Evolutionary conservation across 2,113 vertebrate species (phyloP), one percentile per base, ranked within the genome.

Genomic region (Beaufortia kweichowensis): DNA sequence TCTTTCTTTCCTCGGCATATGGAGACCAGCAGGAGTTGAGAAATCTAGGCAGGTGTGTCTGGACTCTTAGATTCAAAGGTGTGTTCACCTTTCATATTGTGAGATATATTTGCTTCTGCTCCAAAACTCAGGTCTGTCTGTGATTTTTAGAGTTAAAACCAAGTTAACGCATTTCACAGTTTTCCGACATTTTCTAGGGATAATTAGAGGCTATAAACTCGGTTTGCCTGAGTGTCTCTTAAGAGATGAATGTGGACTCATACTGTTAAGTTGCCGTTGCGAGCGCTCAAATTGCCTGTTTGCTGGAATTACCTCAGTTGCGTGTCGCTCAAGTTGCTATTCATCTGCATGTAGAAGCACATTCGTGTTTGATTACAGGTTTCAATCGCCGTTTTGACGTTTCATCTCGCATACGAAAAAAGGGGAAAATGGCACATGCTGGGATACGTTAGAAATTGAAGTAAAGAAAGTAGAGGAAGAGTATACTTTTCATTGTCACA

Each of bases 331-430:
- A 64, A 55, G 78, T 75, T 68, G 57, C n/a, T 67, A 63, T 69
- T 85, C 81, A 76, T 72, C 76, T 76, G 60, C 48, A 46, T 73
- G 46, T 55, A 65, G 77, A 82, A 83, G 59, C 60, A 75, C 82
- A 74, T 84, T 74, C 60, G 66, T 35, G 70, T 78, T 65, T 77
- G 79, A 87, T 88, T 85, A 85, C 77, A 82, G 85, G 78, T 85
- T 84, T 80, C 69, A 79, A 75, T 83, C 63, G 67, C 63, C 24
- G 41, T 76, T 61, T 84, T 81, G 57, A 55, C 24, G 39, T 83
- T 82, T 80, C 65, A 76, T 59, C 79, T 63, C 4, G 4, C 69
- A 66, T 69, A 3, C 48, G 24, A 55, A 55, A 39, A 24, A 72
- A 70, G n/a, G 7, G 26, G 48, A 33, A 50, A 67, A 21, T 2